These are phyloP conservation scores for Drusus annulatus DNA, from an alignment of 1,140 invertebrate genomes.

Conservation along the genomic window DNA sequence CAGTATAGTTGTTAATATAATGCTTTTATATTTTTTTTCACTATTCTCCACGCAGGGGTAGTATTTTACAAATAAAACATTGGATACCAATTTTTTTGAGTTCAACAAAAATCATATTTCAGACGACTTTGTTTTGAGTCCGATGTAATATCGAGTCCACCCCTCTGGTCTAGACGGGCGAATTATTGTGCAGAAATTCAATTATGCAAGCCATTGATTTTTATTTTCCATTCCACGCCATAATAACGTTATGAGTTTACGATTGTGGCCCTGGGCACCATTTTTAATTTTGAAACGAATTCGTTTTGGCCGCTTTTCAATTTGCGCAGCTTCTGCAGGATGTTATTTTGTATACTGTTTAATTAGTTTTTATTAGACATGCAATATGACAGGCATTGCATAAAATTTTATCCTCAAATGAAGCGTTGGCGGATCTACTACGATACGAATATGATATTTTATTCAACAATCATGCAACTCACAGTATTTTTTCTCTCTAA, in stretches of 20 bases:
- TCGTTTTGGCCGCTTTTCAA: conserved; percentile 39
- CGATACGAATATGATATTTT: no score
- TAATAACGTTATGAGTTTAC: conserved; percentile 38
- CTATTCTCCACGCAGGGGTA: background rate
- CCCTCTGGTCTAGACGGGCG: conserved; percentile 37
- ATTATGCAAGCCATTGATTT: conserved; percentile 51
- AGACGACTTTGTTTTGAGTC: no score
- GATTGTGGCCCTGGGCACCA: conserved; percentile 2
- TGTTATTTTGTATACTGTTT: background rate
- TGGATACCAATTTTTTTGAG: background rate
- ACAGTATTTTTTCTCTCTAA: no score
- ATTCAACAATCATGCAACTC: no score
- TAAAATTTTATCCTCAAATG: no score
- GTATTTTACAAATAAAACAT: conserved; percentile 6
- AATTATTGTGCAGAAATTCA: conserved; percentile 52
- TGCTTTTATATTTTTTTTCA: no score
- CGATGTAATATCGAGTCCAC: background rate
- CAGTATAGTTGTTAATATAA: no score
- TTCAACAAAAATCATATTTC: no score
- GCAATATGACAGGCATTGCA: background rate
- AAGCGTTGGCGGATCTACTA: no score
- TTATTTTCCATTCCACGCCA: conserved; percentile 38
- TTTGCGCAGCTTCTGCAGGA: conserved; percentile 12
- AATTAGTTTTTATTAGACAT: conserved; percentile 10
- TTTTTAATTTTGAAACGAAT: conserved; percentile 30